Evolutionary conservation across 2,797 vertebrate species (phyloP), one percentile per base, ranked within the genome.

Genomic region (Gymnocypris eckloni): DNA sequence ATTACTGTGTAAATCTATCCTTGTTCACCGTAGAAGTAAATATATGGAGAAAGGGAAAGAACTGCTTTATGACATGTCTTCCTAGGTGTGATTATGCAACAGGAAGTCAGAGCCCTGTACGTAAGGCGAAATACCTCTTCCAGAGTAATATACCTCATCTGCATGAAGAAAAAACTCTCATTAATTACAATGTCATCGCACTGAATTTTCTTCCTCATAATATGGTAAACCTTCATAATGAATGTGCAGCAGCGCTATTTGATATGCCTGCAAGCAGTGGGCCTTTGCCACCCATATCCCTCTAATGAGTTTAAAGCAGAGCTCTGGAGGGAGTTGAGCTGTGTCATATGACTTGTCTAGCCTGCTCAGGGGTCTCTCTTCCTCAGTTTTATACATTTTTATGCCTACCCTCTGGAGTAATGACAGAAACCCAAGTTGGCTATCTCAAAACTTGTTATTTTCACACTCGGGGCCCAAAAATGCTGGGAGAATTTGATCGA

Each of bases 261-360:
- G 84, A 90, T 89, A 89, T 88, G 90, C 87, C 87, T 86, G 87
- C 59, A 6, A 90, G 86, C 89, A 69, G 54, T 33, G 59, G 70
- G 86, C 82, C 87, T 83, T 48, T 84, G 64, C 86, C 90, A 88
- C 88, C 84, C 88, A 72, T 77, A 85, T 87, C 81, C 87, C 87
- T 69, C 81, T 91, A 90, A 91, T 90, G 89, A 90, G 89, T 89
- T 90, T 89, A 86, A 87, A 88, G 88, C 83, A 71, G 82, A 81
- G 81, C 82, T 87, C 72, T 89, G 78, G 64, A 81, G 84, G 84
- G 84, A 88, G 83, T 72, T 88, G 75, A 84, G 83, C 81, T 66
- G 33, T 54, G 77, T 87, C 86, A 77, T 86, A 43, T 76, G 72
- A 84, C 85, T 80, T 11, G 56, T 84, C 72, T 22, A n/a, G 70